A percentile compares a stretch with the other conserved stretches of the same genome.
These are phyloP conservation scores for Eretmocerus hayati DNA, from an alignment of 2,888 invertebrate genomes.

Conservation along the genomic window DNA sequence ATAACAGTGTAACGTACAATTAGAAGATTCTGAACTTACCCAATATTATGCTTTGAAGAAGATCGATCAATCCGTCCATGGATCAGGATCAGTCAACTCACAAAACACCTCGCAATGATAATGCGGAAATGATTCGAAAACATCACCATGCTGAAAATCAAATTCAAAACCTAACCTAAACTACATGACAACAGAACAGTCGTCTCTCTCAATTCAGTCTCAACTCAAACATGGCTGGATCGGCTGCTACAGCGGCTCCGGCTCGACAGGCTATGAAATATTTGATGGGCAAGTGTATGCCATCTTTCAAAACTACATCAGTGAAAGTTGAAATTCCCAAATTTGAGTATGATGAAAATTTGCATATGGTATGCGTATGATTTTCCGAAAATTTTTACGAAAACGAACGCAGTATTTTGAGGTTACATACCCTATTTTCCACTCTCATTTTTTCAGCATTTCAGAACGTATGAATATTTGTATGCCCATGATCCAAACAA, in stretches of 20 bases:
- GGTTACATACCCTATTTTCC: conserved; percentile 26
- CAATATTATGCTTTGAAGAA: too few species aligned
- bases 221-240: conserved; percentile 6
- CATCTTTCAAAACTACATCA: conserved; percentile 69
- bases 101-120: too few species aligned
- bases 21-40: too few species aligned
- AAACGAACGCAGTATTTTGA: conserved; percentile 18
- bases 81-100: too few species aligned
- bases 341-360: conserved; percentile 66
- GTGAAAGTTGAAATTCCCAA: conserved; percentile 70
- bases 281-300: conserved; percentile 71
- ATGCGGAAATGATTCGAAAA: too few species aligned
- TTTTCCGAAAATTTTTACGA: neutral
- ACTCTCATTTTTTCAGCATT: conserved; percentile 36
- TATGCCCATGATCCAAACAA: conserved; percentile 75
- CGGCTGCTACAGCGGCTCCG: neutral
- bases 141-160: too few species aligned
- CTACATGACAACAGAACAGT: too few species aligned
- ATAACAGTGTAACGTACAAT: too few species aligned
- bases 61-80: too few species aligned
- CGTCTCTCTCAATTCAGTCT: too few species aligned
- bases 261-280: conserved; percentile 17
- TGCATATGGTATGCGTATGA: conserved; percentile 61
- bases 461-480: conserved; percentile 62
- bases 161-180: too few species aligned